phyloP scores from a whole-genome alignment of 2,797 vertebrate genomes.

The Petrocephalus schoutedeni region DNA sequence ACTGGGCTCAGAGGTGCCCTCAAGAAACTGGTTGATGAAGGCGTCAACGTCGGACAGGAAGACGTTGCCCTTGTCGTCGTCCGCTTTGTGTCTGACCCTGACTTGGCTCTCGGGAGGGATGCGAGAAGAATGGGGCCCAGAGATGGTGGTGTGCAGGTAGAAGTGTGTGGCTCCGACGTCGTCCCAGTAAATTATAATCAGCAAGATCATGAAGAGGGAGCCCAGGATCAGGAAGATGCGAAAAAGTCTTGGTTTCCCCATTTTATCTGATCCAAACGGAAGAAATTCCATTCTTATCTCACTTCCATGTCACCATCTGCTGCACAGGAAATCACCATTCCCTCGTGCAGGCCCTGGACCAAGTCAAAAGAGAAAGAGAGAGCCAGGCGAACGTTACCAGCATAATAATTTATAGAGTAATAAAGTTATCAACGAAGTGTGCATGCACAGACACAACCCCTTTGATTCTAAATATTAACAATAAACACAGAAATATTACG shows the following conservation, averaged over 20 bases:
- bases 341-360: neutral
- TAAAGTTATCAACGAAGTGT: no score
- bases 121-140: constrained; percentile 62
- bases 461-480: no score
- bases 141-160: constrained; percentile 77
- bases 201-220: constrained; percentile 83
- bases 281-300: constrained; percentile 44
- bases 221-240: constrained; percentile 82
- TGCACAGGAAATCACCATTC: constrained; percentile 38
- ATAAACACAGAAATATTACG: no score
- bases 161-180: constrained; percentile 80
- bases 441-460: no score
- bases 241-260: constrained; percentile 84
- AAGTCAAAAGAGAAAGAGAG: no score
- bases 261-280: constrained; percentile 53
- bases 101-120: constrained; percentile 44
- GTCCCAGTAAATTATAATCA: constrained; percentile 97
- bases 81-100: constrained; percentile 35
- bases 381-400: no score
- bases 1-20: constrained; percentile 65
- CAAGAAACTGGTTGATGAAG: constrained; percentile 78
- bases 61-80: constrained; percentile 47
- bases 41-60: constrained; percentile 72
- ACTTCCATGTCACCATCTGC: constrained; percentile 47
- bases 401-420: no score